A percentile compares a stretch with the other conserved stretches of the same genome.
Conservation (phyloP, 2,113 vertebrate genomes). For the Leptobrachium leishanense region DNA sequence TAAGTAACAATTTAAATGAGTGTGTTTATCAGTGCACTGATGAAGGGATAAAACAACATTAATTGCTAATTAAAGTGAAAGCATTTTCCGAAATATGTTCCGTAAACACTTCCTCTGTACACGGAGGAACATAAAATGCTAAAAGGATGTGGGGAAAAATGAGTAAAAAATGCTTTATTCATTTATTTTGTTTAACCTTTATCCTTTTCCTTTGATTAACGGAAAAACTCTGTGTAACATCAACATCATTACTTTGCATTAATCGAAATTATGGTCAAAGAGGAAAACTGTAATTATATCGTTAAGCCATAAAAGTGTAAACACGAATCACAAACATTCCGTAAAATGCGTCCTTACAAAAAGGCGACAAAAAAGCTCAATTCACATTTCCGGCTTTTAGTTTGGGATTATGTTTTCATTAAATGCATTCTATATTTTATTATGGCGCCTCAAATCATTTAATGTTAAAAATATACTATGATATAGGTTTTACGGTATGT, state of each 20-base stretch:
- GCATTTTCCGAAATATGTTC: conserved; percentile 9
- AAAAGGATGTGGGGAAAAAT: background rate
- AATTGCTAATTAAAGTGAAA: conserved; percentile 31
- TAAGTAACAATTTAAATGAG: background rate
- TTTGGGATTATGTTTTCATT: too few species aligned
- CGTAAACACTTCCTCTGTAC: background rate
- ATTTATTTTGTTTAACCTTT: too few species aligned
- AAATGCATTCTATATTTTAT: too few species aligned
- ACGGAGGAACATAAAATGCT: background rate
- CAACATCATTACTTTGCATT: background rate
- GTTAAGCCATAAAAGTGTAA: background rate
- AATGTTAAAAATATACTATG: too few species aligned
- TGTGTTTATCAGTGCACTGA: background rate
- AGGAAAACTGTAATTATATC: conserved; percentile 1
- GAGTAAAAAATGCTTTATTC: too few species aligned
- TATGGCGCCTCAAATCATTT: too few species aligned
- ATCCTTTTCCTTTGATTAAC: background rate
- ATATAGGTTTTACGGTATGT: too few species aligned
- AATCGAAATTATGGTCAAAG: background rate
- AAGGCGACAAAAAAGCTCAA: too few species aligned
- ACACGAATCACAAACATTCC: too few species aligned
- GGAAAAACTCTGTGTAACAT: too few species aligned
- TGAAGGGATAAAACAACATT: background rate
- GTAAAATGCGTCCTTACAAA: too few species aligned
- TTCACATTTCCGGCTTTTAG: too few species aligned